Evolutionary conservation across 2,888 invertebrate genomes (phyloP).

Genomic region (Lymantria monacha): DNA sequence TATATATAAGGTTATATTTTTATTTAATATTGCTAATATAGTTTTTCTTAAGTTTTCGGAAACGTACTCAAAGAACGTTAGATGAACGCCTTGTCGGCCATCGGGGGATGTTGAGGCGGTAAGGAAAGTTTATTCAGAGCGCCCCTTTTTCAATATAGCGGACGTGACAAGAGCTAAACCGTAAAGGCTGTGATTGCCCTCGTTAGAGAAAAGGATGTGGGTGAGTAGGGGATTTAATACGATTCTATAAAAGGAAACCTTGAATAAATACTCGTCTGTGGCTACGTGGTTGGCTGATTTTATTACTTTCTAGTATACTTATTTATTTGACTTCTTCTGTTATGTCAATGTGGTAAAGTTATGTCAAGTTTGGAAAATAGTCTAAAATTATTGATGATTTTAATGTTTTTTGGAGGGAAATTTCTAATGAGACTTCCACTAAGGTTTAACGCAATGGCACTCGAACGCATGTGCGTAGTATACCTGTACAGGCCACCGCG

Average conservation of each 20-base stretch:
- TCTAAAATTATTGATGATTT: no score
- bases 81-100: neutral
- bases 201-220: constrained; percentile 20
- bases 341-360: no score
- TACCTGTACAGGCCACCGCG: no score
- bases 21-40: no score
- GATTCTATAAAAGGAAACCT: neutral
- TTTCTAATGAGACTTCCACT: no score
- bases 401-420: no score
- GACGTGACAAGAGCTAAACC: constrained; percentile 20
- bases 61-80: neutral
- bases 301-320: neutral
- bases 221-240: constrained; percentile 6
- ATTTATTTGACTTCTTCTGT: neutral
- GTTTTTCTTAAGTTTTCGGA: no score
- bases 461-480: no score
- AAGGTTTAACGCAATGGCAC: no score
- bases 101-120: neutral
- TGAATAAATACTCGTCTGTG: neutral
- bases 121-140: constrained; percentile 21
- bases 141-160: constrained; percentile 12
- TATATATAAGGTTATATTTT: no score
- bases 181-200: constrained; percentile 23
- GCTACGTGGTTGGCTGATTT: neutral
- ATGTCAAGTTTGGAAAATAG: no score